Conservation (phyloP, 2,797 vertebrate genomes). For the Xiphophorus birchmanni region DNA sequence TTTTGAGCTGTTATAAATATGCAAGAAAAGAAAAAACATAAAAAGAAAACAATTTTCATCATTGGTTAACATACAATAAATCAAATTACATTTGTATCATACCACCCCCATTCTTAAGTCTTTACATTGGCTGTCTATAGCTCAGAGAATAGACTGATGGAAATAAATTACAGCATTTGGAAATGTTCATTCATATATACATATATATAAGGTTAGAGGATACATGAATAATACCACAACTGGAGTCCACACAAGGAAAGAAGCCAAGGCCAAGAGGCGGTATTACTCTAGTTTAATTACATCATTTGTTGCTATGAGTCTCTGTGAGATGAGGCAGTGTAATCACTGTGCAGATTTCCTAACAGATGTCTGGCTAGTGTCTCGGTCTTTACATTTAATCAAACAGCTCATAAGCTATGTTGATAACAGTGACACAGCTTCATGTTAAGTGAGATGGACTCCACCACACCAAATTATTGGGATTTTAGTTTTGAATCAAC, state of each 20-base stretch:
- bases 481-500: not conserved
- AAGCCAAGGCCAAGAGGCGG: slow-evolving; percentile 47
- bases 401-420: slow-evolving; percentile 76
- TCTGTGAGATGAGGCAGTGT: slow-evolving; percentile 70
- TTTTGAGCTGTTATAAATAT: not conserved
- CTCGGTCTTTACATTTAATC: slow-evolving; percentile 80
- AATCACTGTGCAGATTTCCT: slow-evolving; percentile 79
- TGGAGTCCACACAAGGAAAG: slow-evolving; percentile 49
- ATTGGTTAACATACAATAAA: not conserved
- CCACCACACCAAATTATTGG: slow-evolving; percentile 26
- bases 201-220: not conserved
- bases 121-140: no score
- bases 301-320: slow-evolving; percentile 62
- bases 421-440: slow-evolving; percentile 58
- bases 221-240: slow-evolving; percentile 5
- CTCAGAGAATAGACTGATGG: not conserved
- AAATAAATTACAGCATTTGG: not conserved
- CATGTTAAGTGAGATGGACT: slow-evolving; percentile 55
- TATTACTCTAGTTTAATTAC: slow-evolving; percentile 65
- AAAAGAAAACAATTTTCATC: not conserved
- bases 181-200: not conserved
- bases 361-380: slow-evolving; percentile 79
- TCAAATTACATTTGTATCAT: not conserved
- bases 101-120: not conserved
- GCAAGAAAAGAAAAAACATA: not conserved